A percentile compares a stretch with the other conserved stretches of the same genome.
phyloP scores from a whole-genome alignment of 2,888 invertebrate genomes.

The Lysandra bellargus region DNA sequence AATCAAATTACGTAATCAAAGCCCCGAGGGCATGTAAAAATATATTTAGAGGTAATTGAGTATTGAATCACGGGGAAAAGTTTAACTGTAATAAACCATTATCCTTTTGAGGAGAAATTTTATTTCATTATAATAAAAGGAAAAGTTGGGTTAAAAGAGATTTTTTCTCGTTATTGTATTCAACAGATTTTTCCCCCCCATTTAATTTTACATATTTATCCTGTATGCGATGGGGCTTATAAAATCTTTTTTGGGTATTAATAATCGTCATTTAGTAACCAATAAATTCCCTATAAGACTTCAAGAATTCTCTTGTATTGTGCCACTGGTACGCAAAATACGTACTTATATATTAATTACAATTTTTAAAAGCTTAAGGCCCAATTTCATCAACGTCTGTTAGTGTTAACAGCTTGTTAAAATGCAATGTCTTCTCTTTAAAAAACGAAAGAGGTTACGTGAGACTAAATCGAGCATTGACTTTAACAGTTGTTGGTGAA shows the following conservation, averaged over 20 bases:
- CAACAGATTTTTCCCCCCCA: not conserved
- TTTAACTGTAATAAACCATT: conserved; percentile 10
- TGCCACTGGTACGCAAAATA: too few species aligned
- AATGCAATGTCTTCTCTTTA: too few species aligned
- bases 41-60: conserved; percentile 13
- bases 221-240: not conserved
- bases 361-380: too few species aligned
- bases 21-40: not conserved
- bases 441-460: too few species aligned
- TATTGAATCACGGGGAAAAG: conserved; percentile 12
- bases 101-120: conserved; percentile 5
- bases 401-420: too few species aligned
- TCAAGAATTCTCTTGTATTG: not conserved
- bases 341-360: too few species aligned
- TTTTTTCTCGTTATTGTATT: conserved; percentile 7
- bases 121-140: not conserved
- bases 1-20: not conserved
- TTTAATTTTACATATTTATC: not conserved
- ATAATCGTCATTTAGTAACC: not conserved
- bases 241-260: not conserved
- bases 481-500: too few species aligned
- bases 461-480: too few species aligned
- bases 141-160: not conserved
- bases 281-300: not conserved
- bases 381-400: too few species aligned